phyloP scores from a whole-genome alignment of 2,888 invertebrate species.

The Orthonychiurus folsomi region DNA sequence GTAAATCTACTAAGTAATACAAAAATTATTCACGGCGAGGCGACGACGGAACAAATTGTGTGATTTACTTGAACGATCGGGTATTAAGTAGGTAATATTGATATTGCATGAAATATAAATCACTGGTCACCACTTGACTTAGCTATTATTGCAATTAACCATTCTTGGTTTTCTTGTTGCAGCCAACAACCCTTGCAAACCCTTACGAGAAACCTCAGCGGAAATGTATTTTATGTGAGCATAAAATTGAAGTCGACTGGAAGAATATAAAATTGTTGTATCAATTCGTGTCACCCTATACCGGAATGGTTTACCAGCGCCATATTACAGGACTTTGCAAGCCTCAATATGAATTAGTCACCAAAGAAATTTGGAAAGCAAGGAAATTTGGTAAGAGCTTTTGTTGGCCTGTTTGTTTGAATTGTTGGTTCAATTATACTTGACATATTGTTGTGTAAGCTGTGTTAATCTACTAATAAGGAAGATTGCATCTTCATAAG shows the following conservation, averaged over 20 bases:
- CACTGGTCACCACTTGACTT: too few species aligned
- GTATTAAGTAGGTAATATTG: too few species aligned
- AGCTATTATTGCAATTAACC: too few species aligned
- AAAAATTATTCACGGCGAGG: too few species aligned
- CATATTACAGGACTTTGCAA: slow-evolving; percentile 90
- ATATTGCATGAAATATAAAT: too few species aligned
- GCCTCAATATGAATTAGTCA: slow-evolving; percentile 64
- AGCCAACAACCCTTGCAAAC: slow-evolving; percentile 53
- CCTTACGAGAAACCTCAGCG: slow-evolving; percentile 66
- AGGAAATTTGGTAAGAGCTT: slow-evolving; percentile 55
- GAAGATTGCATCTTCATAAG: neutral
- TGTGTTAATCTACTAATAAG: neutral
- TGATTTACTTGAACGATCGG: too few species aligned
- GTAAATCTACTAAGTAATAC: too few species aligned
- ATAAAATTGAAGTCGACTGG: slow-evolving; percentile 72
- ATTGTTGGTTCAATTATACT: neutral
- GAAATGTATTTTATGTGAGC: slow-evolving; percentile 72
- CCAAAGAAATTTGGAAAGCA: slow-evolving; percentile 64
- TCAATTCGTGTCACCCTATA: slow-evolving; percentile 92
- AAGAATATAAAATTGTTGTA: slow-evolving; percentile 85
- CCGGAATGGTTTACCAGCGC: slow-evolving; percentile 81
- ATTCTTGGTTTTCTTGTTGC: slow-evolving; percentile 21
- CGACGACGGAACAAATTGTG: too few species aligned
- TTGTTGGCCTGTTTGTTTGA: too few species aligned
- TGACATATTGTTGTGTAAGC: too few species aligned